These are phyloP conservation scores for Leptobrachium leishanense DNA, from an alignment of 2,113 vertebrate species.

Conservation along the genomic window DNA sequence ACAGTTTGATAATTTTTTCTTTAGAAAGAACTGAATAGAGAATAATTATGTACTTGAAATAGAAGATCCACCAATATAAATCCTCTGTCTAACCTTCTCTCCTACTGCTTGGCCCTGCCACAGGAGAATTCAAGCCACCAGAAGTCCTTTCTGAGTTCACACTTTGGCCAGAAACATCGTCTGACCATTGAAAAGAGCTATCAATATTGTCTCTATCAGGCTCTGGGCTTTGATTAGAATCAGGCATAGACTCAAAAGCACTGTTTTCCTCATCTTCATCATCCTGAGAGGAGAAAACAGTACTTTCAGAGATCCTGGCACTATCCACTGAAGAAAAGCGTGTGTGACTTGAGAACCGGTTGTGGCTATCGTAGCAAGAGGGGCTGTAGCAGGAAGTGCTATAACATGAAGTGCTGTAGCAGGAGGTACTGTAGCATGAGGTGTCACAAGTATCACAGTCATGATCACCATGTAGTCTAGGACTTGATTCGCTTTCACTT, in stretches of 20 bases:
- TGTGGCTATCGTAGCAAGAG: constrained; percentile 82
- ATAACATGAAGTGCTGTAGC: constrained; percentile 92
- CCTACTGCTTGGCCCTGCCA: constrained; percentile 80
- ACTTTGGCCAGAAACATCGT: constrained; percentile 66
- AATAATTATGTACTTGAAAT: too few species aligned
- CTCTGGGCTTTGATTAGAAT: constrained; percentile 76
- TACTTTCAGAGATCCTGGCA: constrained; percentile 92
- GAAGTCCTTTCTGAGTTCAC: constrained; percentile 61
- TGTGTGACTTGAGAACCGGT: constrained; percentile 85
- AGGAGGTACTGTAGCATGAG: constrained; percentile 92
- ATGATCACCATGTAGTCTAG: constrained; percentile 72
- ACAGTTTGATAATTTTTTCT: too few species aligned
- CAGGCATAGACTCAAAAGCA: constrained; percentile 86
- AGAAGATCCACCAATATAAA: too few species aligned
- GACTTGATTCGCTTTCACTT: constrained; percentile 75
- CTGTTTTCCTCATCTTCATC: constrained; percentile 94
- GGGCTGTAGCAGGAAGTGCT: constrained; percentile 92
- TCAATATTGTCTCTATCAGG: constrained; percentile 71
- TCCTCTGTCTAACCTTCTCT: constrained; percentile 76
- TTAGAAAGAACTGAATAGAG: too few species aligned
- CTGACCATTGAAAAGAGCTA: constrained; percentile 72
- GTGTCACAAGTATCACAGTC: constrained; percentile 89
- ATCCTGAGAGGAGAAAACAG: constrained; percentile 94
- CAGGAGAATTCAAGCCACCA: constrained; percentile 69
- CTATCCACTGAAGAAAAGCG: constrained; percentile 95